phyloP scores from a whole-genome alignment of 2,797 vertebrate species.

The Cetoscarus ocellatus region DNA sequence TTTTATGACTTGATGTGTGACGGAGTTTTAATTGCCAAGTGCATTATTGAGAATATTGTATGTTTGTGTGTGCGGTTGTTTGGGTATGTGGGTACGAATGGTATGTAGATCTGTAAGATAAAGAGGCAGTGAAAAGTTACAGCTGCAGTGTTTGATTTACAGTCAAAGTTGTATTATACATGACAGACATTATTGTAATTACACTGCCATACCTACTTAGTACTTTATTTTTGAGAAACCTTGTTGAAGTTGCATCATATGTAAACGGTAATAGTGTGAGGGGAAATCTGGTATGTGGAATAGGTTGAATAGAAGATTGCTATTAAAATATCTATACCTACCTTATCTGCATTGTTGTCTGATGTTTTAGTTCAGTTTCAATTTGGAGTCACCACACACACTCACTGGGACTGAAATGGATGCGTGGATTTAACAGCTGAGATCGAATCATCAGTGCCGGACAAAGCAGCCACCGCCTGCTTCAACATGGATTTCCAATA shows the following conservation, averaged over 20 bases:
- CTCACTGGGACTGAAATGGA: constrained; percentile 49
- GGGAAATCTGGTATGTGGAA: constrained; percentile 52
- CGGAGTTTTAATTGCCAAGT: constrained; percentile 64
- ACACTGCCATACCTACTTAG: constrained; percentile 61
- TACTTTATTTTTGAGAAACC: constrained; percentile 67
- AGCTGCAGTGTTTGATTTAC: constrained; percentile 59
- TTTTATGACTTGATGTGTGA: constrained; percentile 57
- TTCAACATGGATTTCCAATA: constrained; percentile 83
- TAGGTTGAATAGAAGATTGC: constrained; percentile 67
- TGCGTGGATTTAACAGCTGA: constrained; percentile 35
- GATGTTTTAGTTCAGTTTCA: constrained; percentile 61
- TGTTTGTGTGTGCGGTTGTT: constrained; percentile 40
- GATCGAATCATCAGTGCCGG: constrained; percentile 60
- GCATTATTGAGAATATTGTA: constrained; percentile 56
- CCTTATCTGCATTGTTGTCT: constrained; percentile 55
- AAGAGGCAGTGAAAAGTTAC: constrained; percentile 36
- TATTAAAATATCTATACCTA: constrained; percentile 79
- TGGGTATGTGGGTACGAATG: constrained; percentile 40
- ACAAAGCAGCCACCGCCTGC: constrained; percentile 43
- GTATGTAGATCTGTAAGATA: constrained; percentile 49
- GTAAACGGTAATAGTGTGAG: constrained; percentile 57
- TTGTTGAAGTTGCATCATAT: constrained; percentile 59
- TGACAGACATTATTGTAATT: constrained; percentile 59
- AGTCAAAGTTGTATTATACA: constrained; percentile 67
- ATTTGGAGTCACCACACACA: constrained; percentile 58